phyloP scores from a whole-genome alignment of 2,888 invertebrate species.

The Odontomyia ornata region DNA sequence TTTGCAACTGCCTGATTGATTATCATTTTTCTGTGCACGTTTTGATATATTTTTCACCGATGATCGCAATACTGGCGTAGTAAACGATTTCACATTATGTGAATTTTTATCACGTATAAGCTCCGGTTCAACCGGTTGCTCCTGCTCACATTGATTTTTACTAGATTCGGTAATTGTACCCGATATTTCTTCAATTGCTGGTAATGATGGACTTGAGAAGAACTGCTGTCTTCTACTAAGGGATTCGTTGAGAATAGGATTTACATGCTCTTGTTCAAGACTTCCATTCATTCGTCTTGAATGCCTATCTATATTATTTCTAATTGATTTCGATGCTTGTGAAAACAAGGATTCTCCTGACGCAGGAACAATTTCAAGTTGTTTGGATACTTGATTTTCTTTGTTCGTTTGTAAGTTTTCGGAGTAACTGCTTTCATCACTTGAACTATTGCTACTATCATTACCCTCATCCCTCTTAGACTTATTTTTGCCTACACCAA shows the following conservation, averaged over 20 bases:
- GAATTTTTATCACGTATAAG: neutral
- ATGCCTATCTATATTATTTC: too few species aligned
- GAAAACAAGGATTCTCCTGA: too few species aligned
- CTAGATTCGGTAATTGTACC: neutral
- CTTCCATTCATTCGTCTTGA: too few species aligned
- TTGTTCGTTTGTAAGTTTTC: neutral
- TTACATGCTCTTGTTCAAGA: neutral
- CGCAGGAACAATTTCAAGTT: neutral
- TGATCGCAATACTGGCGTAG: neutral
- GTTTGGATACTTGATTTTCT: neutral
- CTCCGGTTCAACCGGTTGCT: constrained; percentile 31
- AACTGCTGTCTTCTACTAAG: neutral
- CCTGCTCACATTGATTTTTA: neutral
- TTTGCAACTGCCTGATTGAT: neutral
- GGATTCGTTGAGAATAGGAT: neutral
- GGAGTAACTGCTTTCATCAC: neutral
- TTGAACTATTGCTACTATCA: neutral
- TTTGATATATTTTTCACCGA: neutral
- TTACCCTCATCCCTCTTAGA: neutral
- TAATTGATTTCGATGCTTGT: too few species aligned
- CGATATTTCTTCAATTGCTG: neutral
- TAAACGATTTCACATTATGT: neutral
- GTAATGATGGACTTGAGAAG: neutral
- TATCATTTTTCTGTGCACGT: neutral
- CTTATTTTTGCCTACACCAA: neutral